These are phyloP conservation scores for Drosophila glabriapex DNA, from an alignment of 2,888 invertebrate species.

Conservation along the genomic window DNA sequence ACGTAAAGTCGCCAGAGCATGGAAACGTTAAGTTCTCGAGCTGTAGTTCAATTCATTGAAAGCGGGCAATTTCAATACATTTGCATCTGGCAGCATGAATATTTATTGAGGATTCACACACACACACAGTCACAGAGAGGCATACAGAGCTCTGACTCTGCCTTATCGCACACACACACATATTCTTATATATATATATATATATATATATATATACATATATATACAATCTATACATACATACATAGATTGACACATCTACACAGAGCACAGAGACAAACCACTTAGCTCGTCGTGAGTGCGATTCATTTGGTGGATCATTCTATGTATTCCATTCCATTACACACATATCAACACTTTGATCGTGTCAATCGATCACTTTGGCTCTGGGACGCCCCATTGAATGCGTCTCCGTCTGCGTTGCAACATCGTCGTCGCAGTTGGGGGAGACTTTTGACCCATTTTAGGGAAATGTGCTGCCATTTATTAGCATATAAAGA, in stretches of 20 bases:
- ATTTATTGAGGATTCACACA: slow-evolving; percentile 75
- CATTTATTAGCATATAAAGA: slow-evolving; percentile 77
- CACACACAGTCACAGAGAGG: slow-evolving; percentile 27
- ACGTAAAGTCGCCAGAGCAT: slow-evolving; percentile 66
- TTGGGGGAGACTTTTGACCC: slow-evolving; percentile 85
- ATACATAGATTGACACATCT: background rate
- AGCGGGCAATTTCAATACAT: slow-evolving; percentile 71
- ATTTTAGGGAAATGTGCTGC: slow-evolving; percentile 84
- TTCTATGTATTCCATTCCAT: slow-evolving; percentile 55
- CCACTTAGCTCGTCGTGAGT: slow-evolving; percentile 66
- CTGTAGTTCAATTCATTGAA: slow-evolving; percentile 63
- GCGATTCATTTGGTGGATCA: slow-evolving; percentile 68
- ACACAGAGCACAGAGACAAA: slow-evolving; percentile 38
- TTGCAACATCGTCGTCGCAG: slow-evolving; percentile 73
- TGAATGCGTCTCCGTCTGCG: slow-evolving; percentile 50
- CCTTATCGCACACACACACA: slow-evolving; percentile 49
- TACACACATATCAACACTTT: slow-evolving; percentile 76
- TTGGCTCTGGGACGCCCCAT: slow-evolving; percentile 61
- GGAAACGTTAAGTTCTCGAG: slow-evolving; percentile 70
- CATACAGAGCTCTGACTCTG: slow-evolving; percentile 19
- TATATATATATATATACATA: background rate
- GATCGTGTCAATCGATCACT: slow-evolving; percentile 83
- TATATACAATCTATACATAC: background rate
- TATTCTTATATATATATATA: background rate
- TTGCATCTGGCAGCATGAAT: slow-evolving; percentile 76